Percentiles rank a stretch among this genome's conserved stretches.
Conservation (phyloP, 2,797 vertebrate genomes). For the Pantherophis alleghaniensis region DNA sequence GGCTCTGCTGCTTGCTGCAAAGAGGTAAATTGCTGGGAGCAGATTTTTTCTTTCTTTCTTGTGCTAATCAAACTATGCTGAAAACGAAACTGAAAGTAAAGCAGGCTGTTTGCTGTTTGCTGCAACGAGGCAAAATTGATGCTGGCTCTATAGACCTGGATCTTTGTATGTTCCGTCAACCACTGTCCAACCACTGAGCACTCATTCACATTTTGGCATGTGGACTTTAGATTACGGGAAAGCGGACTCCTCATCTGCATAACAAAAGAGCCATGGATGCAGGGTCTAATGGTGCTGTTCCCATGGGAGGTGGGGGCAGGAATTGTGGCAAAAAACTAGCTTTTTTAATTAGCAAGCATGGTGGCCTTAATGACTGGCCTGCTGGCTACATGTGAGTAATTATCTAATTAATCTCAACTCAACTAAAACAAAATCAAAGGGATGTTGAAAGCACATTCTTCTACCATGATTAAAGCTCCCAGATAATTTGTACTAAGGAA, state of each 20-base stretch:
- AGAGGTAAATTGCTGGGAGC: too few species aligned
- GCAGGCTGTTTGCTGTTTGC: too few species aligned
- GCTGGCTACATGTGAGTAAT: conserved; percentile 23
- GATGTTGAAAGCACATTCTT: not conserved
- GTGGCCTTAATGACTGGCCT: conserved; percentile 16
- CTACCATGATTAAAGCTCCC: not conserved
- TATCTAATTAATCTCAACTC: conserved; percentile 37
- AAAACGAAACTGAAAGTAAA: too few species aligned
- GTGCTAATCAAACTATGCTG: too few species aligned
- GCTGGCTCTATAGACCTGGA: too few species aligned
- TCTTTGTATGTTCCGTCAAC: too few species aligned
- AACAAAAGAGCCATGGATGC: rapidly evolving
- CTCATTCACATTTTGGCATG: not conserved
- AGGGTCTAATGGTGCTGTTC: rapidly evolving
- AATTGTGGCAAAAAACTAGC: not conserved
- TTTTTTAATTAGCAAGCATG: not conserved
- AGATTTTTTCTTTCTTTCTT: too few species aligned
- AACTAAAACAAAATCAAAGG: not conserved
- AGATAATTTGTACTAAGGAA: not conserved
- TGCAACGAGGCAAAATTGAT: too few species aligned
- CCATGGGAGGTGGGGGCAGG: rapidly evolving
- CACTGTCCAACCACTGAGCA: not conserved
- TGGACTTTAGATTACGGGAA: not conserved
- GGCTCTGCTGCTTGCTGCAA: too few species aligned
- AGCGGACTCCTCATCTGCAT: not conserved